A percentile compares a stretch with the other conserved stretches of the same genome.
These are phyloP conservation scores for Chloropsis cyanopogon DNA, from an alignment of 2,113 vertebrate genomes.

Conservation along the genomic window DNA sequence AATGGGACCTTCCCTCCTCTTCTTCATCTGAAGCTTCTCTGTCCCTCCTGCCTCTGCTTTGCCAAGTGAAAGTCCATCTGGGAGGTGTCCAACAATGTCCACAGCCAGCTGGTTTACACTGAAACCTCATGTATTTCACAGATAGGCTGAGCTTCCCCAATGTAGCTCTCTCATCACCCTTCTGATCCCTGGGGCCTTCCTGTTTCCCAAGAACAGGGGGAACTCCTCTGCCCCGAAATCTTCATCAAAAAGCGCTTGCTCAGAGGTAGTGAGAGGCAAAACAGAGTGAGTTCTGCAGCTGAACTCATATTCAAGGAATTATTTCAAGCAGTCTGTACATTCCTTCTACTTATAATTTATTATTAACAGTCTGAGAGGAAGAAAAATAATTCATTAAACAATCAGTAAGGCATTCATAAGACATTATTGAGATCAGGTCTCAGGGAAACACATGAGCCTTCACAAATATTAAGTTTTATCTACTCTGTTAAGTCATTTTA, in stretches of 20 bases:
- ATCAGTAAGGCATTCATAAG: slow-evolving; percentile 46
- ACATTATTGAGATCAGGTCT: slow-evolving; percentile 46
- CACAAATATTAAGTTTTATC: slow-evolving; percentile 58
- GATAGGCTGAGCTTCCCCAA: neutral
- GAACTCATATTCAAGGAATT: neutral
- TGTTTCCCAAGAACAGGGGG: neutral
- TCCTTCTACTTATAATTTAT: slow-evolving; percentile 24
- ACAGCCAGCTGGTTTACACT: neutral
- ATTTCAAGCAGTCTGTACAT: slow-evolving; percentile 6
- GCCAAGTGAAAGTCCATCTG: neutral
- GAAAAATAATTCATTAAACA: slow-evolving; percentile 62
- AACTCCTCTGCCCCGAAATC: neutral
- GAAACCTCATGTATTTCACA: neutral
- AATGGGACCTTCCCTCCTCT: neutral
- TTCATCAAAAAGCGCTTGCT: neutral
- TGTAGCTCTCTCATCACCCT: neutral
- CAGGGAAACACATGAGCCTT: slow-evolving; percentile 40
- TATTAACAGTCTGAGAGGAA: slow-evolving; percentile 39
- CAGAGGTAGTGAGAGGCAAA: neutral
- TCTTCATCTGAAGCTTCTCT: neutral
- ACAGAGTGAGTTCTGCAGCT: neutral
- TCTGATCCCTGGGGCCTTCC: neutral
- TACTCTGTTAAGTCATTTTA: slow-evolving; percentile 58
- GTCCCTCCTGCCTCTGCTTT: neutral
- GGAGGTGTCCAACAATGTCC: neutral